These are phyloP conservation scores for Geodia barretti DNA, from an alignment of 37 sponge, comb jelly and placozoan species.

Conservation along the genomic window DNA sequence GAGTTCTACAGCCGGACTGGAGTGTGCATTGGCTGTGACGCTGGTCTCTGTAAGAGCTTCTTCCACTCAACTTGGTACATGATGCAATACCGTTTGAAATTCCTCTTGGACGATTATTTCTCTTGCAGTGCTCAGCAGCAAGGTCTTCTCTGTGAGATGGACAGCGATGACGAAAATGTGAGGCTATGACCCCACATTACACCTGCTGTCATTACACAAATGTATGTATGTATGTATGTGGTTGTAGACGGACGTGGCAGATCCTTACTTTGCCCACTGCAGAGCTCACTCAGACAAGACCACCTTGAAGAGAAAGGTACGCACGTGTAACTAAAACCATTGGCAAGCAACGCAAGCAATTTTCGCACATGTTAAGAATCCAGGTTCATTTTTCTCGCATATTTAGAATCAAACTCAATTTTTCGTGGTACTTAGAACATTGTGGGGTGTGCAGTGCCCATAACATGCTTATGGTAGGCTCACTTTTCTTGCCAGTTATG, in stretches of 20 bases:
- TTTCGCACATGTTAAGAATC: background rate
- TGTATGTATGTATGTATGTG: background rate
- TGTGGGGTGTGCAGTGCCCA: too few species aligned
- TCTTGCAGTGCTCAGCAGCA: constrained; percentile 79
- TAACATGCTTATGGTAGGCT: too few species aligned
- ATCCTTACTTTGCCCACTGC: constrained; percentile 93
- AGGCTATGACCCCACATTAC: constrained; percentile 1
- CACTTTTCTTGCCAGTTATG: too few species aligned
- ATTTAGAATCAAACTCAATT: background rate
- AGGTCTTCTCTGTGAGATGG: constrained; percentile 85
- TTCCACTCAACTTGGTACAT: constrained; percentile 93
- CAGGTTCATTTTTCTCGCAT: background rate
- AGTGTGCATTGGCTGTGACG: constrained; percentile 88
- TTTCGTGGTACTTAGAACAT: background rate
- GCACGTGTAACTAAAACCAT: background rate
- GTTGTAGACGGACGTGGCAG: constrained; percentile 54
- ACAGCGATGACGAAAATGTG: constrained; percentile 52
- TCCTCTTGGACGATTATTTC: background rate
- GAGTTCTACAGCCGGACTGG: constrained; percentile 55
- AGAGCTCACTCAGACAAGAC: constrained; percentile 73
- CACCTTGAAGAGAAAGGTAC: constrained; percentile 69
- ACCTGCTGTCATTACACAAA: too few species aligned
- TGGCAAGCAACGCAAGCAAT: background rate
- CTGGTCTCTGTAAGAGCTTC: constrained; percentile 80
- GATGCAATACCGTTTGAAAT: too few species aligned